Conservation (phyloP, 2,797 vertebrate genomes). For the Melanotaenia trifasciata region DNA sequence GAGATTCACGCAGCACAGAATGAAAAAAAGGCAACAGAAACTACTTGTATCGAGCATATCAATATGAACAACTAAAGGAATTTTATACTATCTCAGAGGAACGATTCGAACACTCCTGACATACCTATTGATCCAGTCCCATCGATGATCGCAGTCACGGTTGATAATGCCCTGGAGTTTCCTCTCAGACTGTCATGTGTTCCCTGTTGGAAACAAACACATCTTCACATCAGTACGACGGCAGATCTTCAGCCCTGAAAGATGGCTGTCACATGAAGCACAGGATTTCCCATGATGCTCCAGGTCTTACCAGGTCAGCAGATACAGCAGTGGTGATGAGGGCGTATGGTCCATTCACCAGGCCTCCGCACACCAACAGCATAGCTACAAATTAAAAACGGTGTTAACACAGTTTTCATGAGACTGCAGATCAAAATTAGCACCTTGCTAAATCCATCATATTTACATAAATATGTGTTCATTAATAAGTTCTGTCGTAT, state of each 20-base stretch:
- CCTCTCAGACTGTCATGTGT: constrained; percentile 94
- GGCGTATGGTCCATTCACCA: constrained; percentile 96
- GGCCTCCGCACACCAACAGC: constrained; percentile 91
- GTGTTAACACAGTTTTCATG: too few species aligned
- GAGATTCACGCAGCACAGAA: too few species aligned
- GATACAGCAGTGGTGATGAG: constrained; percentile 98
- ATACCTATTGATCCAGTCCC: constrained; percentile 93
- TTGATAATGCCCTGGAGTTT: constrained; percentile 93
- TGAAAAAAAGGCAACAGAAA: too few species aligned
- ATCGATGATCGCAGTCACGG: constrained; percentile 96
- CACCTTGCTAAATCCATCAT: too few species aligned
- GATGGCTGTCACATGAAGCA: not conserved
- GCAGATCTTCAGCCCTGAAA: not conserved
- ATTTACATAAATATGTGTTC: too few species aligned
- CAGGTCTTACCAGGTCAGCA: constrained; percentile 91
- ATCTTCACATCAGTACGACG: rapidly evolving
- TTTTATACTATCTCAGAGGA: too few species aligned
- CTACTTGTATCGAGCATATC: too few species aligned
- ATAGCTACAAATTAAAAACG: constrained; percentile 79
- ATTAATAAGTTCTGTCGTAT: too few species aligned
- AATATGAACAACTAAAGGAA: too few species aligned
- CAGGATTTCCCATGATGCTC: constrained; percentile 20
- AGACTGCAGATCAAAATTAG: too few species aligned
- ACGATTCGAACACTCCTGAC: constrained; percentile 32
- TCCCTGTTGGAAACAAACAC: constrained; percentile 81